Evolutionary conservation across 2,888 invertebrate genomes (phyloP).

Genomic region (Watsonalla binaria): DNA sequence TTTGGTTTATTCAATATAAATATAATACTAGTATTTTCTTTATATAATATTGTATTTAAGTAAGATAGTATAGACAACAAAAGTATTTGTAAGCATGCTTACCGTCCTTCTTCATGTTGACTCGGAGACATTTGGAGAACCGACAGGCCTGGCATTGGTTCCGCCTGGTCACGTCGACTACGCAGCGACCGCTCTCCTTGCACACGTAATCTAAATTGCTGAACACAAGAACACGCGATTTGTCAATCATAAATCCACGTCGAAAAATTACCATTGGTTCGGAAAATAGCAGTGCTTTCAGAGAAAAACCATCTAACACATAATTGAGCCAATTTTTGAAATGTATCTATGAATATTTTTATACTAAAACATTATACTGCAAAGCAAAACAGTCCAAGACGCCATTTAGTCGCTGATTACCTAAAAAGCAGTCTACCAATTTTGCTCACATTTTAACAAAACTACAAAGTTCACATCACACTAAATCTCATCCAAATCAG

Average conservation of each 20-base stretch:
- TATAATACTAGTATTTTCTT: too few species aligned
- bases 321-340: not conserved
- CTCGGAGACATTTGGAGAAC: conserved; percentile 92
- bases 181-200: conserved; percentile 91
- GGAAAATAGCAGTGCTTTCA: not conserved
- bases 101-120: conserved; percentile 97
- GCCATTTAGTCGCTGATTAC: too few species aligned
- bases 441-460: too few species aligned
- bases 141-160: conserved; percentile 98
- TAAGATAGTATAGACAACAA: too few species aligned
- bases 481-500: too few species aligned
- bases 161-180: conserved; percentile 93
- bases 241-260: not conserved
- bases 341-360: too few species aligned
- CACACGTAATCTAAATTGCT: conserved; percentile 95
- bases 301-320: not conserved
- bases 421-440: too few species aligned
- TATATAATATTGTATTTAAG: too few species aligned
- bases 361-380: not conserved
- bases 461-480: too few species aligned
- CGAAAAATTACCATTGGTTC: not conserved
- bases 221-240: conserved; percentile 9
- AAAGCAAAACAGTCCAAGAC: not conserved
- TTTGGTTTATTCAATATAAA: too few species aligned
- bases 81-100: conserved; percentile 39